Evolutionary conservation across 2,113 vertebrate species (phyloP).

Genomic region (Aix galericulata): DNA sequence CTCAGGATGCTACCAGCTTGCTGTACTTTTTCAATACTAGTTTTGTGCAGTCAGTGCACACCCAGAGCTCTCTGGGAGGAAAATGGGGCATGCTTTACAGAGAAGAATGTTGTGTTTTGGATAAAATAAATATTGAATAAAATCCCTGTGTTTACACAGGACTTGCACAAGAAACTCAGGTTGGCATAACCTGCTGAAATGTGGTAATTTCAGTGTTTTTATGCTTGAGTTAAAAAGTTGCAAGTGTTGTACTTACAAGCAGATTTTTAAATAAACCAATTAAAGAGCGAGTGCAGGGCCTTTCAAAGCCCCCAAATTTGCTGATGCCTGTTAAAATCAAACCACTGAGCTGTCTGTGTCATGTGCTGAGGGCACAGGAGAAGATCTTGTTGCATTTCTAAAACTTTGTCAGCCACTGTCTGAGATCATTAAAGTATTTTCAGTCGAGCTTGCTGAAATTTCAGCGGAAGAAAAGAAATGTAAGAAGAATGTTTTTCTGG

Average conservation of each 20-base stretch:
- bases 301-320: neutral
- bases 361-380: accelerated
- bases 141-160: neutral
- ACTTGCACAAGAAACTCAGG: neutral
- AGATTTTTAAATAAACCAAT: neutral
- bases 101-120: neutral
- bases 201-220: neutral
- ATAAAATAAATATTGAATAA: neutral
- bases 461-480: neutral
- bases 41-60: neutral
- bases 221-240: neutral
- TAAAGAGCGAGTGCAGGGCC: neutral
- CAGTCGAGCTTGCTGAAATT: neutral
- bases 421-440: neutral
- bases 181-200: neutral
- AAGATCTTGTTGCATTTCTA: neutral
- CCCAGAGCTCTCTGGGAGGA: neutral
- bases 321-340: neutral
- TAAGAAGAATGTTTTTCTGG: neutral
- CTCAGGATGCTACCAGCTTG: neutral
- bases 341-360: neutral
- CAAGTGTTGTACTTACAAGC: neutral
- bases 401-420: neutral
- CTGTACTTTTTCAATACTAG: neutral
- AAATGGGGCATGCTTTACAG: neutral